phyloP scores from a whole-genome alignment of 2,113 vertebrate species.

The human (Homo sapiens) region GRCh38 chr7:7489001-7489500 shows the following conservation, averaged over 20 bases:
- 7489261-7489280: no score
- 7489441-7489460: constrained; percentile 91
- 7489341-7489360: background rate
- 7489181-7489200: no score
- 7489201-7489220: no score
- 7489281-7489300: background rate
- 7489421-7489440: constrained; percentile 86
- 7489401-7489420: constrained; percentile 87
- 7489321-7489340: background rate
- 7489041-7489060: no score
- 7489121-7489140: no score
- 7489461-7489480: constrained; percentile 52
- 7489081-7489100: no score
- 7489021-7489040: background rate
- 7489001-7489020: background rate
- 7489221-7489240: no score
- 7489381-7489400: constrained; percentile 89
- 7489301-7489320: background rate
- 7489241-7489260: no score
- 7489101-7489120: no score
- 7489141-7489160: no score
- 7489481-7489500: constrained; percentile 14
- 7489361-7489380: background rate
- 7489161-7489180: no score
- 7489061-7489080: no score